Percentiles rank a stretch among this genome's conserved stretches.
phyloP scores from a whole-genome alignment of 2,888 invertebrate genomes.

The Lottia gigantea region DNA sequence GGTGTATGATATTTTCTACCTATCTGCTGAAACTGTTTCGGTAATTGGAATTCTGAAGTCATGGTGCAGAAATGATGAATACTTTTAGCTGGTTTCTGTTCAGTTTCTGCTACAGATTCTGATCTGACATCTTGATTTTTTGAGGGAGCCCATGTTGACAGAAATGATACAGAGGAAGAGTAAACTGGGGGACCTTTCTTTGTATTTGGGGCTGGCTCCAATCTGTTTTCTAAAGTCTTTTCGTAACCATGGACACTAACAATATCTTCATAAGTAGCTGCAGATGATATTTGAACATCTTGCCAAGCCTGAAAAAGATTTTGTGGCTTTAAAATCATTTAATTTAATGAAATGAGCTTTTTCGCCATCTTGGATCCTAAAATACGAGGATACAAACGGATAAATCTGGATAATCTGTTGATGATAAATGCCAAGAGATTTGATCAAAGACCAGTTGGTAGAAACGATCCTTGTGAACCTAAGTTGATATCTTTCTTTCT shows the following conservation, averaged over 20 bases:
- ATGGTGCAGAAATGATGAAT: constrained; percentile 65
- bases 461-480: too few relatives aligned
- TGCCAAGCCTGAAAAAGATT: constrained; percentile 50
- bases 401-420: too few relatives aligned
- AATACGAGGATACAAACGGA: too few relatives aligned
- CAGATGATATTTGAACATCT: constrained; percentile 51
- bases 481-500: too few relatives aligned
- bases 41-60: constrained; percentile 58
- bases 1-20: constrained; percentile 63
- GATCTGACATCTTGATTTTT: constrained; percentile 9
- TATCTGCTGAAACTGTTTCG: constrained; percentile 51
- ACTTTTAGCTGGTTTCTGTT: constrained; percentile 23
- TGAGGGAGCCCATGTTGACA: constrained; percentile 58
- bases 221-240: constrained; percentile 40
- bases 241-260: constrained; percentile 52
- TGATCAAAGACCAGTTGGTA: too few relatives aligned
- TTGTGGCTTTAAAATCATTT: too few relatives aligned
- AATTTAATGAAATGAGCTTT: too few relatives aligned
- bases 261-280: constrained; percentile 59
- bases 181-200: constrained; percentile 30
- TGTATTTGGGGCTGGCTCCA: constrained; percentile 18
- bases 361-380: too few relatives aligned
- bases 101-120: not conserved
- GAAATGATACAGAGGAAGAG: constrained; percentile 48
- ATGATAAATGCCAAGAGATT: too few relatives aligned